phyloP scores from a whole-genome alignment of 1,140 invertebrate species.

The Paramacrobiotus metropolitanus region DNA sequence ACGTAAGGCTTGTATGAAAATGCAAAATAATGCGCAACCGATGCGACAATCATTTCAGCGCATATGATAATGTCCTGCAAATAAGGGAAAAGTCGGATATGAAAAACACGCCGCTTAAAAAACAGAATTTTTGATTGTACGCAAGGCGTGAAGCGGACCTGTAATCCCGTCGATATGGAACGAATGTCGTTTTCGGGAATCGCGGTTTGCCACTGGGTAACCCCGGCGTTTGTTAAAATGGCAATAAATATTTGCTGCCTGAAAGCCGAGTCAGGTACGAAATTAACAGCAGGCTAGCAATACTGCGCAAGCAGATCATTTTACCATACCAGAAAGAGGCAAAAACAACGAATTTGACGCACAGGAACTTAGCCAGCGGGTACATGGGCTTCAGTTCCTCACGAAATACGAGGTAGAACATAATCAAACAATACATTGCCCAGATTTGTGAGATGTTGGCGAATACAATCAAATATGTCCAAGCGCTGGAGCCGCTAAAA shows the following conservation, averaged over 20 bases:
- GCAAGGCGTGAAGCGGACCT: neutral
- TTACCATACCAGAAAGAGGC: slow-evolving; percentile 81
- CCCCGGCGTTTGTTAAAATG: neutral
- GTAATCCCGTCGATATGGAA: neutral
- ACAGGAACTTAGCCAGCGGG: slow-evolving; percentile 83
- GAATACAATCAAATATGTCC: slow-evolving; percentile 64
- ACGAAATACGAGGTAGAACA: slow-evolving; percentile 73
- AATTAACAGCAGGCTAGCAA: neutral
- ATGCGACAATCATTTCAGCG: slow-evolving; percentile 89
- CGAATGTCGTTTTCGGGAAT: neutral
- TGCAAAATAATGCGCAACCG: slow-evolving; percentile 77
- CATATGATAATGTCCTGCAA: slow-evolving; percentile 74
- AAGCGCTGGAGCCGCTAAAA: slow-evolving; percentile 51
- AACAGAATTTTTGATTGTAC: neutral
- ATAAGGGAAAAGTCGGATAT: neutral
- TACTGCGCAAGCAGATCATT: neutral
- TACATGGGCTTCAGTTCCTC: slow-evolving; percentile 67
- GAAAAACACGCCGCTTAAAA: neutral
- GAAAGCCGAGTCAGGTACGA: neutral
- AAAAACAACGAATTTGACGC: slow-evolving; percentile 91
- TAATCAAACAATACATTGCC: slow-evolving; percentile 80
- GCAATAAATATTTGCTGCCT: neutral
- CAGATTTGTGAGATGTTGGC: slow-evolving; percentile 70
- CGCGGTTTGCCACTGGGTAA: neutral
- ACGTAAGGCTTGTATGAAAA: slow-evolving; percentile 73